These are phyloP conservation scores for Miniopterus natalensis DNA, from an alignment of 2,113 vertebrate species.

Conservation along the genomic window DNA sequence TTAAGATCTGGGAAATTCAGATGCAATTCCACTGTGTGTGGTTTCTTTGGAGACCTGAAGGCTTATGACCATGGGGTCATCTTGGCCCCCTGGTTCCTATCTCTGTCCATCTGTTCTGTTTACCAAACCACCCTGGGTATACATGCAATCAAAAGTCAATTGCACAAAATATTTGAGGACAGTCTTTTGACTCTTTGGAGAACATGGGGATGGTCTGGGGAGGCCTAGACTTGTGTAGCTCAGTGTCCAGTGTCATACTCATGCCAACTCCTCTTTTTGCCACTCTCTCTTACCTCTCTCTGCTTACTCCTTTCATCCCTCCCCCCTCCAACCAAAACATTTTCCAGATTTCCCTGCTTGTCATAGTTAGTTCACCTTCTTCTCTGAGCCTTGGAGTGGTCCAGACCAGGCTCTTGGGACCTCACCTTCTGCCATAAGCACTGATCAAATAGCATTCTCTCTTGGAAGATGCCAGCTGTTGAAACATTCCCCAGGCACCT, in stretches of 20 bases:
- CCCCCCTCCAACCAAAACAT: too few species aligned
- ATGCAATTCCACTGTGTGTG: too few species aligned
- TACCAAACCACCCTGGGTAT: too few species aligned
- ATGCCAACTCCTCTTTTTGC: background rate
- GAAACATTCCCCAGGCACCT: fast-evolving
- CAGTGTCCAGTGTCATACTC: background rate
- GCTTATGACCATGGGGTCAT: fast-evolving
- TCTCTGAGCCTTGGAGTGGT: background rate
- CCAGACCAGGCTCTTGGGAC: background rate
- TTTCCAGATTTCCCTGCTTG: background rate
- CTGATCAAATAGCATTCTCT: background rate
- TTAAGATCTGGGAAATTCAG: background rate
- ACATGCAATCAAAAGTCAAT: background rate
- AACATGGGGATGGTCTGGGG: background rate
- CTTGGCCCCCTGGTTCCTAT: background rate
- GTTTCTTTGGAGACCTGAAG: background rate
- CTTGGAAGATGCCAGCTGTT: background rate
- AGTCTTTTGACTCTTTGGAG: background rate
- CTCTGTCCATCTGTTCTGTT: background rate
- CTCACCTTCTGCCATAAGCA: background rate
- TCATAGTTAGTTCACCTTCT: background rate
- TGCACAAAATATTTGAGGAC: too few species aligned
- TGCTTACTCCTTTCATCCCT: background rate
- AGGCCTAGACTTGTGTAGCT: background rate
- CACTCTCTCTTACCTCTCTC: background rate